Evolutionary conservation across 2,113 vertebrate species (phyloP).

Genomic region (Acrocephalus arundinaceus): DNA sequence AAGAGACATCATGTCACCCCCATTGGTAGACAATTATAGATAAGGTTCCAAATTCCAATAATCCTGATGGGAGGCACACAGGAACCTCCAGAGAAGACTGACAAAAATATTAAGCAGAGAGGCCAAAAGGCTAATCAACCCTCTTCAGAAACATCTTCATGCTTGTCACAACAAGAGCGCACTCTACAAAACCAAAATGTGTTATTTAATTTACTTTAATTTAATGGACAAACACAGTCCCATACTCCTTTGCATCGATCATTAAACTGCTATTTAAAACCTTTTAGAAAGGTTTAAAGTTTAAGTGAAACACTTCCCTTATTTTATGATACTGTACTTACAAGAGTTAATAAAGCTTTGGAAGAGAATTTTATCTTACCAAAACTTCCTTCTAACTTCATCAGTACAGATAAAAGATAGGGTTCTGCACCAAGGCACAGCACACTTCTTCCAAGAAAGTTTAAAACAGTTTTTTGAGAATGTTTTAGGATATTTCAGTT

Average conservation of each 20-base stretch:
- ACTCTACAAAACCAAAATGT: slow-evolving; percentile 1
- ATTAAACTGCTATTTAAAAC: slow-evolving; percentile 35
- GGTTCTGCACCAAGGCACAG: not conserved
- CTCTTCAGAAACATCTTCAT: slow-evolving; percentile 24
- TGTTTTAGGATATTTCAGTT: not conserved
- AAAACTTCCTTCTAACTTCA: not conserved
- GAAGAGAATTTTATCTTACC: not conserved
- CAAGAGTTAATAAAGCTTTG: not conserved
- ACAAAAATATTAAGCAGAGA: slow-evolving; percentile 30
- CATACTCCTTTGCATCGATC: not conserved
- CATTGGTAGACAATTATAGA: slow-evolving; percentile 60
- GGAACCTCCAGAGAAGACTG: slow-evolving; percentile 10
- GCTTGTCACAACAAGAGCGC: not conserved
- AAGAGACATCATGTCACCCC: slow-evolving; percentile 47
- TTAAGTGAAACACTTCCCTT: not conserved
- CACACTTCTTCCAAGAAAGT: not conserved
- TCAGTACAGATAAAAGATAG: not conserved
- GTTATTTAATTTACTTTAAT: slow-evolving; percentile 42
- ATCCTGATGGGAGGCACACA: slow-evolving; percentile 21
- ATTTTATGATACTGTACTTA: not conserved
- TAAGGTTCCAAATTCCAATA: slow-evolving; percentile 54
- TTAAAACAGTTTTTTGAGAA: not conserved
- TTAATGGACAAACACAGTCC: slow-evolving; percentile 24
- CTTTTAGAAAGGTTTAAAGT: slow-evolving; percentile 26
- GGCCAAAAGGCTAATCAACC: slow-evolving; percentile 20